Percentiles rank a stretch among this genome's conserved stretches.
phyloP scores from a whole-genome alignment of 1,140 invertebrate genomes.

The Sarcophaga bullata region DNA sequence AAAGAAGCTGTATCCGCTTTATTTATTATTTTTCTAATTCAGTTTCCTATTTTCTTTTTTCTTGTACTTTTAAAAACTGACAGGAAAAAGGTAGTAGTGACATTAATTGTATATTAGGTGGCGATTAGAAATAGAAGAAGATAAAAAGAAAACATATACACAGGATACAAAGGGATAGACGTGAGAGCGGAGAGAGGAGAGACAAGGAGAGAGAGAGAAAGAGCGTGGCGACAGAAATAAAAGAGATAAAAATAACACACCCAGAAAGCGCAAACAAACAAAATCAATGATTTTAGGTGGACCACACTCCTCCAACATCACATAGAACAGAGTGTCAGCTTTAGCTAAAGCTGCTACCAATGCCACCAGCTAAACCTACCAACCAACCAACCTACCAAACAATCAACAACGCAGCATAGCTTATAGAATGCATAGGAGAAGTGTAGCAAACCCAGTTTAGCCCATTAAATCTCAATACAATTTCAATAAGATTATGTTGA shows the following conservation, averaged over 20 bases:
- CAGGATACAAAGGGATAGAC: no score
- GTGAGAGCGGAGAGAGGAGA: no score
- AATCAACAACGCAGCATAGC: no score
- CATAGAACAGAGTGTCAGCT: no score
- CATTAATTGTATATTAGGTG: slow-evolving; percentile 40
- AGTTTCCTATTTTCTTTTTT: no score
- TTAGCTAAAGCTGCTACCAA: no score
- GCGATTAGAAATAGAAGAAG: slow-evolving; percentile 15
- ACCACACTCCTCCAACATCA: no score
- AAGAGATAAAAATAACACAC: background rate
- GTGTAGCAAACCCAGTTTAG: background rate
- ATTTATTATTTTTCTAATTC: background rate
- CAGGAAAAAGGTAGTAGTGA: slow-evolving; percentile 39
- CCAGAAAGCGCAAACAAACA: background rate
- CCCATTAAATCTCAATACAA: slow-evolving; percentile 12
- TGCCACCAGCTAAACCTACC: no score
- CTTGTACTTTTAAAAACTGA: background rate
- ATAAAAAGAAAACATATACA: background rate
- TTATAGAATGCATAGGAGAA: background rate
- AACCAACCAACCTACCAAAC: no score
- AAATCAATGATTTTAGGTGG: no score
- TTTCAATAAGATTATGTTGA: slow-evolving; percentile 34
- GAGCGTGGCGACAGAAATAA: background rate
- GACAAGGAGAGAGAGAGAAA: no score
- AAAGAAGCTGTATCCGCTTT: slow-evolving; percentile 24